Conservation (phyloP, 2,888 invertebrate genomes). For the Balanococcus diminutus region DNA sequence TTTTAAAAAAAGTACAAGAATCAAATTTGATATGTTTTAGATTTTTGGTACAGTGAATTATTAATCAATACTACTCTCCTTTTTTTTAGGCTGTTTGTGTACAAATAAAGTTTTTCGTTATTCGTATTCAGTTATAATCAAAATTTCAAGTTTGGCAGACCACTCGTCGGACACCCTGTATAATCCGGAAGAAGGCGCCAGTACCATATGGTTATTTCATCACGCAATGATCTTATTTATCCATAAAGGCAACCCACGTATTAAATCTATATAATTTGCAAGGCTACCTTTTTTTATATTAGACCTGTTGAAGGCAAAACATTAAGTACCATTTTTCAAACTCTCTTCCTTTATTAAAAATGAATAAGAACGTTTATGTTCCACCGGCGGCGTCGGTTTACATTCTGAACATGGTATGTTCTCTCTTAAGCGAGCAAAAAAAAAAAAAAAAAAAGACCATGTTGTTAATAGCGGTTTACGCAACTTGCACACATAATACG, state of each 20-base stretch:
- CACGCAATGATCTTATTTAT: conserved; percentile 30
- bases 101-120: too few relatives aligned
- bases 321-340: conserved; percentile 33
- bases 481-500: neutral
- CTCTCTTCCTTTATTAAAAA: conserved; percentile 35
- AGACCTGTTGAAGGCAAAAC: conserved; percentile 28
- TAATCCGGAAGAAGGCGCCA: conserved; percentile 8
- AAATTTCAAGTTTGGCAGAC: too few relatives aligned
- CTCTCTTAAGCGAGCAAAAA: neutral
- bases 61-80: too few relatives aligned
- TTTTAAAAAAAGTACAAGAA: too few relatives aligned
- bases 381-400: neutral
- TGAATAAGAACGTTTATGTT: conserved; percentile 38
- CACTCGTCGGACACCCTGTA: too few relatives aligned
- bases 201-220: conserved; percentile 28
- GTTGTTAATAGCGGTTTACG: conserved; percentile 10
- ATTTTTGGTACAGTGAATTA: too few relatives aligned
- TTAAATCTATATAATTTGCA: conserved; percentile 29
- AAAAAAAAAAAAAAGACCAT: neutral
- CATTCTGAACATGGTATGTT: neutral
- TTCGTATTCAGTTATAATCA: too few relatives aligned
- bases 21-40: too few relatives aligned
- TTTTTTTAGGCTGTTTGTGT: too few relatives aligned
- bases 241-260: neutral
- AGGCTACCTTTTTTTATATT: conserved; percentile 14